These are phyloP conservation scores for Bettongia penicillata DNA, from an alignment of 2,113 vertebrate genomes.

Conservation along the genomic window DNA sequence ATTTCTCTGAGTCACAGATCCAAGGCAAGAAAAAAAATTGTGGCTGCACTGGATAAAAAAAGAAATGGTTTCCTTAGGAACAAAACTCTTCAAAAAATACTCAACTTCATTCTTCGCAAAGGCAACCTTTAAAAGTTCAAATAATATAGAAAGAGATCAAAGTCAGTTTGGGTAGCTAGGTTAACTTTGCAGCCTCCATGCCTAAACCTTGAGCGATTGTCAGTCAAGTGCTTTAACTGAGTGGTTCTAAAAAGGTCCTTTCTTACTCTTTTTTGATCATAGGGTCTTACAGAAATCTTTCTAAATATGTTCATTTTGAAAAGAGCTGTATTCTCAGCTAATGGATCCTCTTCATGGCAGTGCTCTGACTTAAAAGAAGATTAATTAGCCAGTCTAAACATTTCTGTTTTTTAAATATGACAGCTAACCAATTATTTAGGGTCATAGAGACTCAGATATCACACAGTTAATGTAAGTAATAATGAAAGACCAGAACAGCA, in stretches of 20 bases:
- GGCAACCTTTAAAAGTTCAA: conserved; percentile 59
- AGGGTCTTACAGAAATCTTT: not conserved
- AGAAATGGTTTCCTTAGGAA: conserved; percentile 20
- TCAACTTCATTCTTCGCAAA: conserved; percentile 23
- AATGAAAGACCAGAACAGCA: not conserved
- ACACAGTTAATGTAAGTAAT: not conserved
- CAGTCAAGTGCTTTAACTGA: not conserved
- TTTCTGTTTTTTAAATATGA: not conserved
- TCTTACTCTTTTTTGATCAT: not conserved
- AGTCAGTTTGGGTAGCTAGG: not conserved
- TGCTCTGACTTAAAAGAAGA: not conserved
- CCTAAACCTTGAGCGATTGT: not conserved
- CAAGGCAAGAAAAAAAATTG: conserved; percentile 46
- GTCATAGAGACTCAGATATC: not conserved
- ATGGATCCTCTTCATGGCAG: not conserved
- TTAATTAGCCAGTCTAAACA: conserved; percentile 16
- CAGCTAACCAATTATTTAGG: not conserved
- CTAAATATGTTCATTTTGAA: not conserved
- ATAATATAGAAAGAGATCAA: not conserved
- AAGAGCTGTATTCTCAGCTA: not conserved
- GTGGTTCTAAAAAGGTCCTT: conserved; percentile 7
- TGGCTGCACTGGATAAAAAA: conserved; percentile 13
- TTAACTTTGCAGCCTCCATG: not conserved
- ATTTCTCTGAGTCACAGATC: conserved; percentile 51
- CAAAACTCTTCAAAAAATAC: conserved; percentile 29